phyloP scores from a whole-genome alignment of 2,113 vertebrate genomes.

The Seriola aureovittata region DNA sequence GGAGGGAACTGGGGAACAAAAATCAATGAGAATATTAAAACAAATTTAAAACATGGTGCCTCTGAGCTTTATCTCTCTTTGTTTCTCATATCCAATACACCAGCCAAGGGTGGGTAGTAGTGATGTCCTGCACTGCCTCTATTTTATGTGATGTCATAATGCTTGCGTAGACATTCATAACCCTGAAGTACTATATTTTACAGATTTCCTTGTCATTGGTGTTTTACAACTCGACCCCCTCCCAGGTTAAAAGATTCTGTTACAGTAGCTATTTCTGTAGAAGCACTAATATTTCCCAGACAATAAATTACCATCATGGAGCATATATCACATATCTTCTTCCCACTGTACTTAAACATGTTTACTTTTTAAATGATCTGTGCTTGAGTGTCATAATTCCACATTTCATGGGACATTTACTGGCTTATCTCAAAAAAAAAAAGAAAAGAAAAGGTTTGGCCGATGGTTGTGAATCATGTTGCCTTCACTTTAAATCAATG shows the following conservation, averaged over 20 bases:
- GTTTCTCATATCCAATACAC: not conserved
- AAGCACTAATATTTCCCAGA: slow-evolving; percentile 54
- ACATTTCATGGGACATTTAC: slow-evolving; percentile 5
- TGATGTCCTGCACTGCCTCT: not conserved
- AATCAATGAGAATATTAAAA: not conserved
- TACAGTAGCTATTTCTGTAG: slow-evolving; percentile 73
- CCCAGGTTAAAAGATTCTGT: slow-evolving; percentile 53
- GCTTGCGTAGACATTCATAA: slow-evolving; percentile 33
- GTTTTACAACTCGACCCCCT: slow-evolving; percentile 34
- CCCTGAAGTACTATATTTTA: slow-evolving; percentile 34
- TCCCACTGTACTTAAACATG: slow-evolving; percentile 29
- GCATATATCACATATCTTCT: slow-evolving; percentile 33
- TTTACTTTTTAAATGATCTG: slow-evolving; percentile 61
- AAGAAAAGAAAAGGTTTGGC: no score
- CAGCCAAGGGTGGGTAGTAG: not conserved
- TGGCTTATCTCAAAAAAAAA: not conserved
- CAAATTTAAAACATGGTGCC: not conserved
- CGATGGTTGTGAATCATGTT: not conserved
- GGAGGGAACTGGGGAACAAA: not conserved
- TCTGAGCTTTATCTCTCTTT: slow-evolving; percentile 4
- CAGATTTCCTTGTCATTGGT: slow-evolving; percentile 24
- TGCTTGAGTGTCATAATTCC: slow-evolving; percentile 34
- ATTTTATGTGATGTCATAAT: slow-evolving; percentile 30
- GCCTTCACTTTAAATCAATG: not conserved
- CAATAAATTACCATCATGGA: slow-evolving; percentile 64